phyloP scores from a whole-genome alignment of 2,113 vertebrate genomes.

The Callaeas wilsoni region DNA sequence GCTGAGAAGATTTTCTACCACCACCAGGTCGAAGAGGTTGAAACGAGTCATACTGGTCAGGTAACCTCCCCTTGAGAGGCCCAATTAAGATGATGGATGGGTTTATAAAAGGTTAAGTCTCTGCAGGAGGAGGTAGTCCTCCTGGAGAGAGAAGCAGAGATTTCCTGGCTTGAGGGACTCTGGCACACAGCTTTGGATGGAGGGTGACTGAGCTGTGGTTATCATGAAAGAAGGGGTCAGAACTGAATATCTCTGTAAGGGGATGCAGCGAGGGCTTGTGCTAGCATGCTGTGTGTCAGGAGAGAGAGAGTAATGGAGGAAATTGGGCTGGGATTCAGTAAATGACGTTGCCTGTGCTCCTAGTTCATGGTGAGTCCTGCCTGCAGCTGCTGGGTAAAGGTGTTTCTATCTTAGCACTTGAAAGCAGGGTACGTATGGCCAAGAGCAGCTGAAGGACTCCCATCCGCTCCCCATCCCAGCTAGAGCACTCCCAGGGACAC shows the following conservation, averaged over 20 bases:
- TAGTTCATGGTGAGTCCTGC: neutral
- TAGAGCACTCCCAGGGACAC: neutral
- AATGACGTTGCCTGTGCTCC: neutral
- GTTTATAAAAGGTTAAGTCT: neutral
- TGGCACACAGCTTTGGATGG: neutral
- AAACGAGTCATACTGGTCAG: neutral
- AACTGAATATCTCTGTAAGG: neutral
- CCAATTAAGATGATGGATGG: neutral
- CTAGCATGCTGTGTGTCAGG: neutral
- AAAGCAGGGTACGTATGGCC: neutral
- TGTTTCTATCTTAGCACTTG: neutral
- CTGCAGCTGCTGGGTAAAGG: neutral
- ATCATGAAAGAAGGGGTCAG: neutral
- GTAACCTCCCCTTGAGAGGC: neutral
- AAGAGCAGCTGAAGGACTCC: neutral
- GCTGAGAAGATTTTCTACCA: neutral
- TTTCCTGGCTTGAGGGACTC: neutral
- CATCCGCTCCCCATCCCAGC: neutral
- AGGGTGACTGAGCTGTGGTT: neutral
- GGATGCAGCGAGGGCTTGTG: accelerated
- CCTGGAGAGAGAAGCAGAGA: neutral
- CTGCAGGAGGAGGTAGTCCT: neutral
- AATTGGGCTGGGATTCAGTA: neutral
- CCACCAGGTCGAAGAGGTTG: neutral
- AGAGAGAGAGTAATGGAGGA: neutral